Conservation (phyloP, 1,140 invertebrate species). For the Ceratosolen solmsi region DNA sequence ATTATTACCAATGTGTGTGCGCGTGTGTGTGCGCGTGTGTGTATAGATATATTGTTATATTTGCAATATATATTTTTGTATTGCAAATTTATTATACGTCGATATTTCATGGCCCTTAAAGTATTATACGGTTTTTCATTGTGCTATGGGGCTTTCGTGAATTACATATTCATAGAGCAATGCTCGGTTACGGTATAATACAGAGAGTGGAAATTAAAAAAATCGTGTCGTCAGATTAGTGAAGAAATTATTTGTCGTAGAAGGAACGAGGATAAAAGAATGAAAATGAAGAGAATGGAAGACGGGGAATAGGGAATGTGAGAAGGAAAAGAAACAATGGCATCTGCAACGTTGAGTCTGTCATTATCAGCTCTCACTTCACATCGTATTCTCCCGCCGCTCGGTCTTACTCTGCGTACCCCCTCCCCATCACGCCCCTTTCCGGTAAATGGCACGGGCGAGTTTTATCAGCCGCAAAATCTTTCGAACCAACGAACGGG, state of each 20-base stretch:
- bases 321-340: not conserved
- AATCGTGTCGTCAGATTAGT: not conserved
- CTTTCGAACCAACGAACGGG: slow-evolving; percentile 55
- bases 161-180: too few relatives aligned
- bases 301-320: not conserved
- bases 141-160: too few relatives aligned
- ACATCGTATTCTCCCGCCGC: slow-evolving; percentile 6
- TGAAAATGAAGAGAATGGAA: not conserved
- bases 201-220: not conserved
- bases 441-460: slow-evolving; percentile 31
- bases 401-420: not conserved
- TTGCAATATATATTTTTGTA: too few relatives aligned
- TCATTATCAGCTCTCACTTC: slow-evolving; percentile 62
- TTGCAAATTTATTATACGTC: too few relatives aligned
- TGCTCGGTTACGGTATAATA: too few relatives aligned
- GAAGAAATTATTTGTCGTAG: not conserved
- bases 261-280: too few relatives aligned
- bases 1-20: too few relatives aligned
- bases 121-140: too few relatives aligned
- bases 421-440: not conserved
- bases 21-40: too few relatives aligned
- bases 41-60: too few relatives aligned
- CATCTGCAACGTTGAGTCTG: slow-evolving; percentile 22
- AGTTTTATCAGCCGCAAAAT: slow-evolving; percentile 58
- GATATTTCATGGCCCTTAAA: too few relatives aligned